Conservation (phyloP, 2,797 vertebrate species). For the Xenopus petersii region DNA sequence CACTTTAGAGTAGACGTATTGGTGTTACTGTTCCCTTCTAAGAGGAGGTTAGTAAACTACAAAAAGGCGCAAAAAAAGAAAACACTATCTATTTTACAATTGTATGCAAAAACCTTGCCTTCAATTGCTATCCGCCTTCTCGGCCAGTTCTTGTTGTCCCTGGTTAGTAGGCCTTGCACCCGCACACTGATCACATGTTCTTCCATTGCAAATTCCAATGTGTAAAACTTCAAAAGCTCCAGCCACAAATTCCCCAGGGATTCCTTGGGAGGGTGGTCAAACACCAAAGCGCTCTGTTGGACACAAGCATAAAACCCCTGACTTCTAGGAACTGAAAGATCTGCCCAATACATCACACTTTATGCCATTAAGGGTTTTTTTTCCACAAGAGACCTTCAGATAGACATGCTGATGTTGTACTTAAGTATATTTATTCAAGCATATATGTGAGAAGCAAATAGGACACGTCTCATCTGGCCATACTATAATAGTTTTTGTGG, state of each 20-base stretch:
- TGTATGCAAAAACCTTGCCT: slow-evolving; percentile 65
- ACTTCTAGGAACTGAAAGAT: too few relatives aligned
- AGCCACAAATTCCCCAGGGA: slow-evolving; percentile 90
- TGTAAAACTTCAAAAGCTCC: slow-evolving; percentile 95
- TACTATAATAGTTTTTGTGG: too few relatives aligned
- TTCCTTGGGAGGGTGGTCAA: slow-evolving; percentile 67
- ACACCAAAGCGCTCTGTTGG: slow-evolving; percentile 76
- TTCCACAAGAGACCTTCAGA: too few relatives aligned
- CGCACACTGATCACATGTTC: slow-evolving; percentile 95
- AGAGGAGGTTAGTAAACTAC: neutral
- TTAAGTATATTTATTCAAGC: too few relatives aligned
- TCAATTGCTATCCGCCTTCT: slow-evolving; percentile 93
- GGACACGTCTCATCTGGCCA: too few relatives aligned
- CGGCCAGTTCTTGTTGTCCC: slow-evolving; percentile 95
- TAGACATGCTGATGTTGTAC: too few relatives aligned
- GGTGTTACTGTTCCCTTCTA: too few relatives aligned
- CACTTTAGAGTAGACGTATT: too few relatives aligned
- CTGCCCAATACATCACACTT: too few relatives aligned
- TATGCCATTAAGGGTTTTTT: too few relatives aligned
- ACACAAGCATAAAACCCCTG: neutral
- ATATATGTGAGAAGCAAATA: too few relatives aligned
- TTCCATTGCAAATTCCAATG: slow-evolving; percentile 93
- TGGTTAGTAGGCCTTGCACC: slow-evolving; percentile 81
- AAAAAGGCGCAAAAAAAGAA: neutral
- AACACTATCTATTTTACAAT: too few relatives aligned